Evolutionary conservation across 1,140 invertebrate species (phyloP).

Genomic region (Leptinotarsa texana): DNA sequence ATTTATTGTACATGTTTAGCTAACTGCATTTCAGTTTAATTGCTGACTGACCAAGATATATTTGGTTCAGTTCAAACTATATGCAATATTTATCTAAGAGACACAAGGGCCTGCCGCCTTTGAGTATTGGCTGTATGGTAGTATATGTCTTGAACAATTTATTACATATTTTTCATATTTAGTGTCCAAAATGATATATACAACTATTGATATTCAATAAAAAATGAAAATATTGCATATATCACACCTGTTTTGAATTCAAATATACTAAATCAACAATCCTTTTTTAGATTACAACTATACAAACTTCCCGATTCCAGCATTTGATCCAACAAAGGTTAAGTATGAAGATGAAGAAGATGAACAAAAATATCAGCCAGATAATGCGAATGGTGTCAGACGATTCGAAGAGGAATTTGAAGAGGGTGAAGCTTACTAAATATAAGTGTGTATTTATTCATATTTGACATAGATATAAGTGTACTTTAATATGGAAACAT

Average conservation of each 20-base stretch:
- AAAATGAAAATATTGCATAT: neutral
- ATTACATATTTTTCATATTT: neutral
- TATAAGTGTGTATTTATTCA: neutral
- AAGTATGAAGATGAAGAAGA: conserved; percentile 70
- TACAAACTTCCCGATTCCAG: conserved; percentile 56
- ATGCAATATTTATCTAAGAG: conserved; percentile 39
- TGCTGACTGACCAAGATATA: neutral
- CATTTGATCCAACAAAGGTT: conserved; percentile 62
- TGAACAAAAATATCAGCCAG: conserved; percentile 66
- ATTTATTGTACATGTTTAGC: neutral
- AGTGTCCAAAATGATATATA: neutral
- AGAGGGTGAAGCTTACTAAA: conserved; percentile 48
- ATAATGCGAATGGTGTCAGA: conserved; percentile 49
- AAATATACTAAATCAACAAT: neutral
- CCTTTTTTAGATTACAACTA: conserved; percentile 66
- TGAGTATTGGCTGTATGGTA: conserved; percentile 45
- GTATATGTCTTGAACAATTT: conserved; percentile 47
- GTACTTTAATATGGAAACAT: neutral
- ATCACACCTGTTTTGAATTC: neutral
- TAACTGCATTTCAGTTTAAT: conserved; percentile 4
- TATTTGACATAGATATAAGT: neutral
- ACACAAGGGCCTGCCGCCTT: conserved; percentile 48
- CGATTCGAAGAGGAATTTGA: conserved; percentile 54
- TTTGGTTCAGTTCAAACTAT: conserved; percentile 18
- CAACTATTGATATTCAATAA: no score